Evolutionary conservation across 2,113 vertebrate species (phyloP).

Genomic region (Vulpes lagopus): DNA sequence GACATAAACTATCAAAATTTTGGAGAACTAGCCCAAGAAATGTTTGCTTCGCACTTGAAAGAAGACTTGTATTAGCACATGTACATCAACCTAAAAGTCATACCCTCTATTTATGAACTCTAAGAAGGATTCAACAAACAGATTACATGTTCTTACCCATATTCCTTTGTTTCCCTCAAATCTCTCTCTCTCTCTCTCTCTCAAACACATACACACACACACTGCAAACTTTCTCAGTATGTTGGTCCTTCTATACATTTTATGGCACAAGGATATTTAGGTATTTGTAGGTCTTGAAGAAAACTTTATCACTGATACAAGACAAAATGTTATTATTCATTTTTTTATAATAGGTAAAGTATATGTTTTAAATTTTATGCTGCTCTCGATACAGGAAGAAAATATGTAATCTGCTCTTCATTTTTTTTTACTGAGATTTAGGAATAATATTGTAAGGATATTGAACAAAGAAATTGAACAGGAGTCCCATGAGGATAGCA

Average conservation of each 20-base stretch:
- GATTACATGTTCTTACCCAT: neutral
- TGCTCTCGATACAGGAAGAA: neutral
- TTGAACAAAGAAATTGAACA: neutral
- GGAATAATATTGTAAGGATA: slow-evolving; percentile 19
- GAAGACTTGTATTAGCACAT: neutral
- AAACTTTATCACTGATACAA: neutral
- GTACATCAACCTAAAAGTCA: neutral
- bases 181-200: neutral
- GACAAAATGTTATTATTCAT: neutral
- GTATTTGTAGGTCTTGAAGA: neutral
- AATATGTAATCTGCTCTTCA: neutral
- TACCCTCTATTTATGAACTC: neutral
- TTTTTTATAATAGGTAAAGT: slow-evolving; percentile 20
- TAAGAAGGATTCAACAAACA: neutral
- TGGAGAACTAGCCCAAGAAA: neutral
- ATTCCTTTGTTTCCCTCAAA: neutral
- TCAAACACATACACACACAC: neutral
- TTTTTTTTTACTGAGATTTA: neutral
- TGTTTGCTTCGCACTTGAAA: neutral
- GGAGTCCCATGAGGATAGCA: neutral
- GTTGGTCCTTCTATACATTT: neutral
- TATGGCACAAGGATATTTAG: neutral
- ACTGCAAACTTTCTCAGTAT: neutral
- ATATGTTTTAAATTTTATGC: slow-evolving; percentile 7
- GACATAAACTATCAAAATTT: neutral